Evolutionary conservation across 1,140 invertebrate genomes (phyloP), one percentile per base, ranked within the genome.

Genomic region (Drosophila mayri): DNA sequence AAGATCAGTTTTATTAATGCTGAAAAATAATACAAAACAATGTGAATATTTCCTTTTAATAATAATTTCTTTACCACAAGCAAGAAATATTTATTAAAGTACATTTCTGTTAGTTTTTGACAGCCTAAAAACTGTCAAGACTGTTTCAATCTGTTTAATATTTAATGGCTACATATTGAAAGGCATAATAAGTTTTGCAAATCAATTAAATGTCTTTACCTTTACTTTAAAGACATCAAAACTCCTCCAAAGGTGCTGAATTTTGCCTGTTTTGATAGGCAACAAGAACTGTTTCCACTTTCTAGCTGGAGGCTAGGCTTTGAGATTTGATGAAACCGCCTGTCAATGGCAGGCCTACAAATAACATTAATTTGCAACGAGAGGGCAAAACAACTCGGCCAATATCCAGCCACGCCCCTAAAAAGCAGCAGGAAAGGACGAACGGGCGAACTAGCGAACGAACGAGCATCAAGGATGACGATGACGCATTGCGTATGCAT

Each of bases 401-500:
- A 66, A 67, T 58, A 55, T 46, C 38, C 22, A 16, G 37, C 28
- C 64, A 28, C 12, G 25, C n/a, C 12, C 18, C 47, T n/a, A n/a
- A 43, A 47, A 32, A 25, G 12, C 8, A 22, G 18, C 40, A 12
- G 40, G 18, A 38, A 32, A 44, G 49, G 16, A 37, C 25, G 7
- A 30, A 8, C 28, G 8, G 16, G 32, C 25, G 7, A 30, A 8
- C 28, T 6, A n/a, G 20, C 57, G 2, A 38, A 4, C 32, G 20
- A 62, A 40, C 52, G 44, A 25, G 64, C 35, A 5, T 47, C 60
- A 71, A 63, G 43, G 41, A 71, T 85, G 81, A 84, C 79, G 83
- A 87, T 87, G 83, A 87, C 84, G 83, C 84, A 87, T 88, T 87
- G 79, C 83, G 76, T 87, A 83, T 82, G 83, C 54, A 76, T 72